A percentile compares a stretch with the other conserved stretches of the same genome.
Evolutionary conservation across 2,797 vertebrate species (phyloP).

Genomic region (Macropodus opercularis): DNA sequence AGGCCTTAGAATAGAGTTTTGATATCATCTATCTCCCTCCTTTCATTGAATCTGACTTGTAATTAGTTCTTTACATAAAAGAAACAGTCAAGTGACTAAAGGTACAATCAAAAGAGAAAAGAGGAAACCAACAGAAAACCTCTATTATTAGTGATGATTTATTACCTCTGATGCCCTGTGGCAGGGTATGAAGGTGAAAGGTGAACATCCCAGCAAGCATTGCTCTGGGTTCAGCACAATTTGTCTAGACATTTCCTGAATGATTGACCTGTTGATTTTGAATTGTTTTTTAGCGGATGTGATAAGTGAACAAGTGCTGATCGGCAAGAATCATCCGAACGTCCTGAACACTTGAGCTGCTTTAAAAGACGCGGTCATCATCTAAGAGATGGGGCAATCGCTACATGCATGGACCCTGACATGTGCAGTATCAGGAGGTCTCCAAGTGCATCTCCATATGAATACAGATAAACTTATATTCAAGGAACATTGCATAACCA

Average conservation of each 20-base stretch:
- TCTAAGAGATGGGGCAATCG: not conserved
- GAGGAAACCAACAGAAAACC: not conserved
- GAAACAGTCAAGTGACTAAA: too few species aligned
- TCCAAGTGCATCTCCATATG: slow-evolving; percentile 21
- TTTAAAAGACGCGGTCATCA: slow-evolving; percentile 1
- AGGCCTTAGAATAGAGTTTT: too few species aligned
- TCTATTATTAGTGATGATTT: not conserved
- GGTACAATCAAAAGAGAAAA: not conserved
- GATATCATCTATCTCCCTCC: too few species aligned
- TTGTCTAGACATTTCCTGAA: slow-evolving; percentile 46
- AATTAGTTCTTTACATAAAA: too few species aligned
- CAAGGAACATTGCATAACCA: slow-evolving; percentile 57
- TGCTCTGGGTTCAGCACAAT: slow-evolving; percentile 31
- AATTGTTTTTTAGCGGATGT: slow-evolving; percentile 21
- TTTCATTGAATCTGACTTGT: too few species aligned
- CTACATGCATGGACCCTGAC: not conserved
- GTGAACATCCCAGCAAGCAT: slow-evolving; percentile 35
- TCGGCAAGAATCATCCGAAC: slow-evolving; percentile 6
- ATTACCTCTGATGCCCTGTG: not conserved
- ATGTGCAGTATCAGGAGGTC: slow-evolving; percentile 29
- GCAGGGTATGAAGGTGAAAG: slow-evolving; percentile 41
- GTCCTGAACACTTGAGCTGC: not conserved
- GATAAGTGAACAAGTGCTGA: slow-evolving; percentile 29
- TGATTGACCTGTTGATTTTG: slow-evolving; percentile 54
- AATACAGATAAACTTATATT: slow-evolving; percentile 44